Evolutionary conservation across 2,113 vertebrate genomes (phyloP).

Genomic region (Nothobranchius kuhntae): DNA sequence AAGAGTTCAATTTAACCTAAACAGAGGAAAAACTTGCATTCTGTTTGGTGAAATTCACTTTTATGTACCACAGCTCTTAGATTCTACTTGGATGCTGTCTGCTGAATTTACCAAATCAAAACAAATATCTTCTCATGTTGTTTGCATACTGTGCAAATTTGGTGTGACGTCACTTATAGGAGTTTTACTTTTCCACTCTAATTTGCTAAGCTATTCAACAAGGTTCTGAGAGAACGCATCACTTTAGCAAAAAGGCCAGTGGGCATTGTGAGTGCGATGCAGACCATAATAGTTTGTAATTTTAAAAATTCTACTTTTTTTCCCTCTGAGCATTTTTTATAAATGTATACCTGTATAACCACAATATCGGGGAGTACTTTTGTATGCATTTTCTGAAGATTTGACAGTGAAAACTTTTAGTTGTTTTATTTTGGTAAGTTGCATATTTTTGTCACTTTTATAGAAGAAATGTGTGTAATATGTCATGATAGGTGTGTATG

Average conservation of each 20-base stretch:
- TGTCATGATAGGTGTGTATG: neutral
- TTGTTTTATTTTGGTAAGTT: constrained; percentile 40
- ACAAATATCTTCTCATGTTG: constrained; percentile 50
- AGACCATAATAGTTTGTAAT: neutral
- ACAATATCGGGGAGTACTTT: neutral
- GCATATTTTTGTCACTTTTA: neutral
- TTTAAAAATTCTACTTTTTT: neutral
- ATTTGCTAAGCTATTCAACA: constrained; percentile 43
- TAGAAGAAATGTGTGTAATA: neutral
- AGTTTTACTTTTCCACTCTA: constrained; percentile 38
- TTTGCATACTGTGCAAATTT: constrained; percentile 65
- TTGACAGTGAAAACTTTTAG: neutral
- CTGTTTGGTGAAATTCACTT: neutral
- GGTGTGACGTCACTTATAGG: neutral
- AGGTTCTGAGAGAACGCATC: neutral
- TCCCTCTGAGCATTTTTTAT: too few species aligned
- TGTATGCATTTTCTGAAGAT: neutral
- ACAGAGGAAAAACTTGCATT: too few species aligned
- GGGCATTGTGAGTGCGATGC: neutral
- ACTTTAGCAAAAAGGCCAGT: neutral
- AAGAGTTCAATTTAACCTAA: neutral
- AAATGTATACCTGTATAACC: neutral
- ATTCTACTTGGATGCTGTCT: neutral
- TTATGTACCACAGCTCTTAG: neutral
- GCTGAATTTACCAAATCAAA: neutral